A percentile compares a stretch with the other conserved stretches of the same genome.
Evolutionary conservation across 2,888 invertebrate species (phyloP).

Genomic region (Mythimna loreyi): DNA sequence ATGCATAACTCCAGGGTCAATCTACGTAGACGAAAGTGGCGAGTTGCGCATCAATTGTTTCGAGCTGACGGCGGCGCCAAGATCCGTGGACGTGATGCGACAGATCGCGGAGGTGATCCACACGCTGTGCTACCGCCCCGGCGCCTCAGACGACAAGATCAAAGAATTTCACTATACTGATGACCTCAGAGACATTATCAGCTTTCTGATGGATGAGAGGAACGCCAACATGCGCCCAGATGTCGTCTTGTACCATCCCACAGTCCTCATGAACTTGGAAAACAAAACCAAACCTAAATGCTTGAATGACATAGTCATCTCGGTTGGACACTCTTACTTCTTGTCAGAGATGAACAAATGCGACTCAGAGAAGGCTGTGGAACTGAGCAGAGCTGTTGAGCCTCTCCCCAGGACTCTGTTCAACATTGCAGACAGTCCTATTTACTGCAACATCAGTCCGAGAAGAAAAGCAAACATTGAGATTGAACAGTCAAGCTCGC

Average conservation of each 20-base stretch:
- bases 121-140: conserved; percentile 44
- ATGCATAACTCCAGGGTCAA: conserved; percentile 76
- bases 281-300: conserved; percentile 67
- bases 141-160: conserved; percentile 66
- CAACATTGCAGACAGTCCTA: conserved; percentile 77
- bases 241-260: conserved; percentile 86
- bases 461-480: conserved; percentile 67
- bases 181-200: conserved; percentile 81
- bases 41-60: conserved; percentile 85
- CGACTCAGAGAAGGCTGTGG: conserved; percentile 86
- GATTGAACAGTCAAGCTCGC: conserved; percentile 65
- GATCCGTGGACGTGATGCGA: conserved; percentile 69
- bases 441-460: conserved; percentile 82
- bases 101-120: conserved; percentile 81
- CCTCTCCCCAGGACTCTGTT: conserved; percentile 78
- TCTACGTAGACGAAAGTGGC: conserved; percentile 80
- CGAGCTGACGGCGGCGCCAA: conserved; percentile 68
- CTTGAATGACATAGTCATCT: conserved; percentile 76
- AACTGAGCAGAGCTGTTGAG: conserved; percentile 76
- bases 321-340: conserved; percentile 64
- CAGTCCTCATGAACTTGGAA: conserved; percentile 85
- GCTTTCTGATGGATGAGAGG: conserved; percentile 80
- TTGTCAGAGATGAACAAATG: conserved; percentile 82
- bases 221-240: conserved; percentile 79
- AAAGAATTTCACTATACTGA: conserved; percentile 80